A percentile compares a stretch with the other conserved stretches of the same genome.
These are phyloP conservation scores for Neotoxoptera formosana DNA, from an alignment of 1,140 invertebrate genomes.

Conservation along the genomic window DNA sequence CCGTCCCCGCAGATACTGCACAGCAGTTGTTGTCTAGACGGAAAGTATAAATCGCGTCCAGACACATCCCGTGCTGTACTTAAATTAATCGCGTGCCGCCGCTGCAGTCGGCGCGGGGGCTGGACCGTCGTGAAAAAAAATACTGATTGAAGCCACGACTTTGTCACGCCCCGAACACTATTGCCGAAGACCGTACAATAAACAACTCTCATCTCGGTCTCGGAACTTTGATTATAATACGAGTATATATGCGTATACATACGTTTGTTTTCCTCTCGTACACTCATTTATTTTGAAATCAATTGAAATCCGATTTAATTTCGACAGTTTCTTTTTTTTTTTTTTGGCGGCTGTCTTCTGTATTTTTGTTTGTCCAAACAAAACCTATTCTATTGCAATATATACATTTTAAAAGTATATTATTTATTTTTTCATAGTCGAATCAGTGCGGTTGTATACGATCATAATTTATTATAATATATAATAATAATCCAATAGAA, in stretches of 20 bases:
- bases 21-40: constrained; percentile 25
- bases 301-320: background rate
- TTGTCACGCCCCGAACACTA: constrained; percentile 43
- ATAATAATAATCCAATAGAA: background rate
- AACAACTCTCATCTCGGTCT: background rate
- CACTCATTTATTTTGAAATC: background rate
- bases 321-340: background rate
- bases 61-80: constrained; percentile 25
- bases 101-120: background rate
- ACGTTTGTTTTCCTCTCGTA: background rate
- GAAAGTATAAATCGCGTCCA: constrained; percentile 31
- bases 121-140: constrained; percentile 40
- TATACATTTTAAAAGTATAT: background rate
- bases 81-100: constrained; percentile 31
- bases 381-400: background rate
- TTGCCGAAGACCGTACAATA: background rate
- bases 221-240: constrained; percentile 32
- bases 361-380: background rate
- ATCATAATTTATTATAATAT: background rate
- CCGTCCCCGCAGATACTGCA: background rate
- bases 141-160: constrained; percentile 53
- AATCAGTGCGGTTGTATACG: background rate
- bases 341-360: background rate
- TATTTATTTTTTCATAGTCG: background rate
- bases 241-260: background rate